These are phyloP conservation scores for Tapirus indicus DNA, from an alignment of 2,797 vertebrate species.

Conservation along the genomic window DNA sequence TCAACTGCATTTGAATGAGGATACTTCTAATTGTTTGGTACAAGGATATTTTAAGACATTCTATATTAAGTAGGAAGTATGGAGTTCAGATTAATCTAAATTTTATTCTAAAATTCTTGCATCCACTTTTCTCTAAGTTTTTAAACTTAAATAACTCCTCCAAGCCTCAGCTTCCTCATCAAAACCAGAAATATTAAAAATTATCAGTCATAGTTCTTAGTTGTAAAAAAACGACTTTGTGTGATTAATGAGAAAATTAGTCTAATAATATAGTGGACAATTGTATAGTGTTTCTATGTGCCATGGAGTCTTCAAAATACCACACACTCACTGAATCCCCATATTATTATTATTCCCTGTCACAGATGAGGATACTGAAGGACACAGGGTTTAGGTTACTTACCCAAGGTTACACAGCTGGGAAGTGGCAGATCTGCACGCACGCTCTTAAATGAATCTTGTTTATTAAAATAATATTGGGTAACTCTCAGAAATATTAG, in stretches of 20 bases:
- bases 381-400: not conserved
- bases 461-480: not conserved
- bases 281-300: not conserved
- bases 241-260: not conserved
- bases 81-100: not conserved
- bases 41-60: not conserved
- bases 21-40: not conserved
- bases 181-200: not conserved
- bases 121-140: not conserved
- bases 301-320: not conserved
- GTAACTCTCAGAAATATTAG: not conserved
- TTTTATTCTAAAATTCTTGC: not conserved
- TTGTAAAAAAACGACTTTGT: not conserved
- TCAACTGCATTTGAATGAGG: not conserved
- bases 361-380: not conserved
- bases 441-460: not conserved
- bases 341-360: not conserved
- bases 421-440: not conserved
- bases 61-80: conserved; percentile 18
- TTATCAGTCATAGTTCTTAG: not conserved
- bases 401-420: not conserved
- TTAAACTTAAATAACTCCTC: not conserved
- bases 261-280: not conserved
- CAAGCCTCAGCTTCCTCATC: not conserved
- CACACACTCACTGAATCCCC: too few relatives aligned